phyloP scores from a whole-genome alignment of 2,888 invertebrate species.

The Dicyrtomina minuta region DNA sequence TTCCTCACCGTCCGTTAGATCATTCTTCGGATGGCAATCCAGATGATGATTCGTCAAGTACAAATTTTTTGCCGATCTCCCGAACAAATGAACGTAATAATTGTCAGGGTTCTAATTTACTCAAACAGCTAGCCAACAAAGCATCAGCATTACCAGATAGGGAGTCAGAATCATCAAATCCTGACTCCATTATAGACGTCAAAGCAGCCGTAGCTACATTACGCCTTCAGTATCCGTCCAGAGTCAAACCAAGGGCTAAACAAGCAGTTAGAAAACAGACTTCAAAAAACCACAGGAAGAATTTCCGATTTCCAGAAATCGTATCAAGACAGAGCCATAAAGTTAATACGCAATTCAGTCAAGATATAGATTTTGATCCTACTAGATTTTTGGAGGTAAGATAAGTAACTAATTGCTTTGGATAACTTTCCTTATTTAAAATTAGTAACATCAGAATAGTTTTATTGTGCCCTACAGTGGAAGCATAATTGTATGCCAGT shows the following conservation, averaged over 20 bases:
- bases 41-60: constrained; percentile 6
- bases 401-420: not conserved
- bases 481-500: too few relatives aligned
- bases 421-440: not conserved
- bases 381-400: constrained; percentile 27
- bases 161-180: not conserved
- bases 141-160: not conserved
- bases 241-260: not conserved
- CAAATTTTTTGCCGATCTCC: constrained; percentile 2
- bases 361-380: constrained; percentile 10
- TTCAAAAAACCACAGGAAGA: not conserved
- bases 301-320: not conserved
- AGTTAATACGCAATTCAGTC: not conserved
- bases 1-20: not conserved
- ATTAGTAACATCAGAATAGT: too few relatives aligned
- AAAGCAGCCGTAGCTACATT: constrained; percentile 1
- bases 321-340: not conserved
- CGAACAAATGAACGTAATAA: constrained; percentile 10
- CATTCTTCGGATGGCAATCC: not conserved
- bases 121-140: constrained; percentile 21
- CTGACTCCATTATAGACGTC: not conserved
- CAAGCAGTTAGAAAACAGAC: not conserved
- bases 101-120: constrained; percentile 18
- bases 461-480: too few relatives aligned
- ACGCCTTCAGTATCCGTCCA: constrained; percentile 17